These are phyloP conservation scores for Phylloscopus trochilus DNA, from an alignment of 2,113 vertebrate genomes.

Conservation along the genomic window DNA sequence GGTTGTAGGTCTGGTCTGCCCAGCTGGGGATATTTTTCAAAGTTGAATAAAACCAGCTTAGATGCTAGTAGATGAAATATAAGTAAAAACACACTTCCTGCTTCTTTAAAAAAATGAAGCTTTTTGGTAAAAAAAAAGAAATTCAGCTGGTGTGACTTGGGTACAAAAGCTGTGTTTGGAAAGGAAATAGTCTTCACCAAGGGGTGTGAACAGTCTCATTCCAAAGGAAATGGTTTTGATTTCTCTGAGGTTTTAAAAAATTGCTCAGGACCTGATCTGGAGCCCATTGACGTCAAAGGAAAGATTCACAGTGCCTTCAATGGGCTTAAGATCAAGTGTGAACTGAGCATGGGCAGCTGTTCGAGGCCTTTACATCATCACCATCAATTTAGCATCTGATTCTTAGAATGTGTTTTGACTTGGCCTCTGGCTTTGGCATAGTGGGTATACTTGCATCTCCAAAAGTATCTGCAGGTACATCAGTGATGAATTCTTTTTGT, in stretches of 20 bases:
- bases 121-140: constrained; percentile 46
- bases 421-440: not conserved
- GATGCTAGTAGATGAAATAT: not conserved
- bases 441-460: not conserved
- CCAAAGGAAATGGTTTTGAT: constrained; percentile 64
- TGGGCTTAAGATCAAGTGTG: constrained; percentile 12
- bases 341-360: constrained; percentile 26
- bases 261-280: constrained; percentile 44
- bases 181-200: constrained; percentile 53
- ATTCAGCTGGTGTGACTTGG: not conserved
- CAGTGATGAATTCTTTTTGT: not conserved
- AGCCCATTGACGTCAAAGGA: constrained; percentile 62
- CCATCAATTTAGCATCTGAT: not conserved
- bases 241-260: constrained; percentile 56
- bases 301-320: constrained; percentile 36
- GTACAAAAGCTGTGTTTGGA: constrained; percentile 18
- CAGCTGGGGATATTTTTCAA: not conserved
- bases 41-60: not conserved
- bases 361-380: not conserved
- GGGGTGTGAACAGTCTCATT: constrained; percentile 30
- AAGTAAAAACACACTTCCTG: not conserved
- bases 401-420: not conserved
- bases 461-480: not conserved
- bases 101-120: constrained; percentile 9
- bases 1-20: not conserved